A percentile compares a stretch with the other conserved stretches of the same genome.
These are phyloP conservation scores for Colletes latitarsis DNA, from an alignment of 1,140 invertebrate genomes.

Conservation along the genomic window DNA sequence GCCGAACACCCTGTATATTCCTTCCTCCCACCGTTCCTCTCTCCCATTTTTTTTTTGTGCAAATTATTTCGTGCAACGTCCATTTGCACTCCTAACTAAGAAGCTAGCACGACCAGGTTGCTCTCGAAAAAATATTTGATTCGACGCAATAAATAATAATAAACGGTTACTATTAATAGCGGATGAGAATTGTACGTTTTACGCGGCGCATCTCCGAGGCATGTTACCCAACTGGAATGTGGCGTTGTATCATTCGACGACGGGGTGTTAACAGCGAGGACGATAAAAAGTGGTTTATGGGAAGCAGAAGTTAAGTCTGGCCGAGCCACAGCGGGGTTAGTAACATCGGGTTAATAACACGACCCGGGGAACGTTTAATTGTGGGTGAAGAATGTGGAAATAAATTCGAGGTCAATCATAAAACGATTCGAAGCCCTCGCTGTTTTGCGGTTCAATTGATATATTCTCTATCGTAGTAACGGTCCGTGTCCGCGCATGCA, in stretches of 20 bases:
- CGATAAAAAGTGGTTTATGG: background rate
- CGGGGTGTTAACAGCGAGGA: background rate
- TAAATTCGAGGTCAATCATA: constrained; percentile 44
- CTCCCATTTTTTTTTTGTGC: background rate
- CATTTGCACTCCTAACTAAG: too few relatives aligned
- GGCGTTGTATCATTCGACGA: background rate
- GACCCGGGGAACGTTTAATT: constrained; percentile 11
- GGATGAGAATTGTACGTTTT: too few relatives aligned
- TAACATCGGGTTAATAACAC: constrained; percentile 19
- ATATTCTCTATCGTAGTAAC: constrained; percentile 40
- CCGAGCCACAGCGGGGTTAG: constrained; percentile 10
- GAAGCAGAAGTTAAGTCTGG: constrained; percentile 9
- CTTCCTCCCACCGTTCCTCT: constrained; percentile 12
- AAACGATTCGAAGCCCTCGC: constrained; percentile 38
- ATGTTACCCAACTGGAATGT: constrained; percentile 1
- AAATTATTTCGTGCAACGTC: too few relatives aligned
- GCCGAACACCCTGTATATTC: too few relatives aligned
- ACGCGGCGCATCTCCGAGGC: background rate
- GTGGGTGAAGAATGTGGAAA: constrained; percentile 29
- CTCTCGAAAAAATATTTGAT: too few relatives aligned
- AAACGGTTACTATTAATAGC: too few relatives aligned
- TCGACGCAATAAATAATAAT: too few relatives aligned
- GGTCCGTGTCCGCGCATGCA: constrained; percentile 11
- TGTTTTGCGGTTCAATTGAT: constrained; percentile 30
- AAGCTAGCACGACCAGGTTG: too few relatives aligned